phyloP scores from a whole-genome alignment of 2,113 vertebrate species.

The Dinomys branickii region DNA sequence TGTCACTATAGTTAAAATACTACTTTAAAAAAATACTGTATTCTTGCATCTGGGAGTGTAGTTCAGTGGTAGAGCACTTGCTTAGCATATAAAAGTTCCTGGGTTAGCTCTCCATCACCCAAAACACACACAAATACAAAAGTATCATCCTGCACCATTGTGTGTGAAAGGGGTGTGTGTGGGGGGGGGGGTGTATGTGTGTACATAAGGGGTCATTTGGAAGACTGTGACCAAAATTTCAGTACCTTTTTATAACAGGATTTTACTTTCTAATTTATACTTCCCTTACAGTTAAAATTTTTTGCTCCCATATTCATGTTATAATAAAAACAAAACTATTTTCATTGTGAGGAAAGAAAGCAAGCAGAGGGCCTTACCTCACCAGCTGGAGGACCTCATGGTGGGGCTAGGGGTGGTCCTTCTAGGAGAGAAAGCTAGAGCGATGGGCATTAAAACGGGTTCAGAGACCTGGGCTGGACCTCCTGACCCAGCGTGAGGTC shows the following conservation, averaged over 20 bases:
- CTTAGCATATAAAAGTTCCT: not conserved
- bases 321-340: slow-evolving; percentile 17
- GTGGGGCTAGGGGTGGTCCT: not conserved
- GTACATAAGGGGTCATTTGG: not conserved
- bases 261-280: slow-evolving; percentile 5
- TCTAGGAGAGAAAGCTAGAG: not conserved
- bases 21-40: not conserved
- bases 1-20: not conserved
- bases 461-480: not conserved
- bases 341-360: slow-evolving; percentile 13
- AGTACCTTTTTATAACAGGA: not conserved
- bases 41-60: not conserved
- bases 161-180: not conserved
- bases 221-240: slow-evolving; percentile 36
- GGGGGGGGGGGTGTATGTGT: not conserved
- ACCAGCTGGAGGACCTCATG: not conserved
- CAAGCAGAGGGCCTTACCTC: not conserved
- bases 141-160: not conserved
- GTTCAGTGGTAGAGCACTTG: not conserved
- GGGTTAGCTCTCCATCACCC: not conserved
- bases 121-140: not conserved
- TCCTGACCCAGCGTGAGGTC: not conserved
- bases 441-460: not conserved
- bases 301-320: not conserved
- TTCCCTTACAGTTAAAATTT: not conserved